These are phyloP conservation scores for Pyxicephalus adspersus DNA, from an alignment of 2,113 vertebrate species.

Conservation along the genomic window DNA sequence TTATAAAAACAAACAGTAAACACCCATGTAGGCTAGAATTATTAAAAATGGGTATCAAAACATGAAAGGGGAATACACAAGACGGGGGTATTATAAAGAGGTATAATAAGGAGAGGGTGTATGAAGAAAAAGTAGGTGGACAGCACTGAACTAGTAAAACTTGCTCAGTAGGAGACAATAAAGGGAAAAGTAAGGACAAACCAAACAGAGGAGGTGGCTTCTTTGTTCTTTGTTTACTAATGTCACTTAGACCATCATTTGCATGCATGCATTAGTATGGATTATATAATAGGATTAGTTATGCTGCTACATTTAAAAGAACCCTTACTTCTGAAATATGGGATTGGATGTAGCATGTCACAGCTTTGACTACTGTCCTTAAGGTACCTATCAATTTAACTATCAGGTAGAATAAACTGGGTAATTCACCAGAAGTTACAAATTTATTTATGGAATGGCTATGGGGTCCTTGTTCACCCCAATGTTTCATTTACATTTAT, in stretches of 20 bases:
- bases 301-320: neutral
- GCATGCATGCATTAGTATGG: constrained; percentile 71
- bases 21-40: too few species aligned
- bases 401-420: too few species aligned
- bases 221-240: constrained; percentile 48
- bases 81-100: too few species aligned
- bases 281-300: constrained; percentile 76
- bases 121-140: neutral
- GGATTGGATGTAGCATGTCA: neutral
- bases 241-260: constrained; percentile 44
- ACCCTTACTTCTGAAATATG: constrained; percentile 6
- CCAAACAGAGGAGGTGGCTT: constrained; percentile 41
- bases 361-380: neutral
- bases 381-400: neutral
- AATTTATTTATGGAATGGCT: neutral
- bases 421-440: neutral
- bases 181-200: constrained; percentile 9
- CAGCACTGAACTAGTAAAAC: constrained; percentile 1
- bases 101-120: neutral
- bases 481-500: neutral
- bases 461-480: neutral
- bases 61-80: too few species aligned
- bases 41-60: too few species aligned
- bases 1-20: too few species aligned
- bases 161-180: neutral